These are phyloP conservation scores for Cephus runcator DNA, from an alignment of 2,888 invertebrate genomes.

Conservation along the genomic window DNA sequence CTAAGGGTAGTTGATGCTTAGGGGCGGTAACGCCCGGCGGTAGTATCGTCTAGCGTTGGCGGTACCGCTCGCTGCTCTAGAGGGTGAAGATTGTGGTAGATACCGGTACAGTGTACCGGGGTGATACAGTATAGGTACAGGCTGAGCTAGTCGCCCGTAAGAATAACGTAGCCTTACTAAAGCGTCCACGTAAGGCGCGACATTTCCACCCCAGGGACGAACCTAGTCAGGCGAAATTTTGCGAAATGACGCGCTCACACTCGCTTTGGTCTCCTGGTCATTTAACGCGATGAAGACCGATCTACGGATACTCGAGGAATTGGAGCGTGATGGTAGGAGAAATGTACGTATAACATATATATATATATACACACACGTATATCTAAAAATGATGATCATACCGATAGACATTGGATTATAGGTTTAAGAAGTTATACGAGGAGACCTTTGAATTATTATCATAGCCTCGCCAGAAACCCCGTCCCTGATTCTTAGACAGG, in stretches of 20 bases:
- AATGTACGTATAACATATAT: background rate
- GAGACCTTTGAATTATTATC: background rate
- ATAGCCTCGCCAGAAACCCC: background rate
- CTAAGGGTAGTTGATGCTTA: background rate
- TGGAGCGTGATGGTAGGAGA: background rate
- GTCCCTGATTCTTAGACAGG: background rate
- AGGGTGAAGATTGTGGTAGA: background rate
- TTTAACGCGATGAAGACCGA: background rate
- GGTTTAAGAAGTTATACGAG: background rate
- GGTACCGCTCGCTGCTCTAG: background rate
- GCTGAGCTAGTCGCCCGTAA: conserved; percentile 2
- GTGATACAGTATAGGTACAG: background rate
- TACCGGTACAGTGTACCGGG: background rate
- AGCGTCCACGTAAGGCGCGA: background rate
- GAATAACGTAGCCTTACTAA: conserved; percentile 5
- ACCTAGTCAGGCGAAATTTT: background rate
- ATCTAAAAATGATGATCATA: background rate
- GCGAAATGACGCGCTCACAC: background rate
- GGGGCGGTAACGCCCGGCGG: background rate
- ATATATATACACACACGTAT: background rate
- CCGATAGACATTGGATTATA: background rate
- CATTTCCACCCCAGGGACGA: background rate
- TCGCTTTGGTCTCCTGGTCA: background rate
- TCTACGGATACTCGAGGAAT: background rate
- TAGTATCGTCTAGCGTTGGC: background rate